phyloP scores from a whole-genome alignment of 1,140 invertebrate genomes.

The Drosophila simulans region DNA sequence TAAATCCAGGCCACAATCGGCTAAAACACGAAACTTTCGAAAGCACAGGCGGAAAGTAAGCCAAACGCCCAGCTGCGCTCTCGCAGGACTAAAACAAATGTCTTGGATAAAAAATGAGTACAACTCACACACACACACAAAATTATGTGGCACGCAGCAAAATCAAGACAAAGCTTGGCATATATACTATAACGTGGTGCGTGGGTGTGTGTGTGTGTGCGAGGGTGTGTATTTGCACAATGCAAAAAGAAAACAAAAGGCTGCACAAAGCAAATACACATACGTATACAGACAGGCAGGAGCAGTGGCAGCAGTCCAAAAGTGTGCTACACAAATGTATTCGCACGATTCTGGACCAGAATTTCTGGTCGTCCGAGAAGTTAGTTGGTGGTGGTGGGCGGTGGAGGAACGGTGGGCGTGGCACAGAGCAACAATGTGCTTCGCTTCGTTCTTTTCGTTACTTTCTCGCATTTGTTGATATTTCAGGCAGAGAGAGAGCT shows the following conservation, averaged over 20 bases:
- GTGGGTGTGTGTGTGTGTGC: not conserved
- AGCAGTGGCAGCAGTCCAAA: conserved; percentile 47
- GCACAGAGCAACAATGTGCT: not conserved
- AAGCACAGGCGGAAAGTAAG: conserved; percentile 18
- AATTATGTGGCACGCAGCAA: conserved; percentile 60
- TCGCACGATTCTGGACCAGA: conserved; percentile 12
- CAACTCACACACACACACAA: not conserved
- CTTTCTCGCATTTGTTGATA: conserved; percentile 48
- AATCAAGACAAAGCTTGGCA: conserved; percentile 72
- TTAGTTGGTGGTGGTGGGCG: not conserved
- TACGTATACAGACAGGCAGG: conserved; percentile 10
- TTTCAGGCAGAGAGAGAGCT: conserved; percentile 32
- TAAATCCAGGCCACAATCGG: not conserved
- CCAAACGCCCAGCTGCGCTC: conserved; percentile 21
- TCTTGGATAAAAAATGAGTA: conserved; percentile 15
- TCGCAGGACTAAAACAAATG: conserved; percentile 6
- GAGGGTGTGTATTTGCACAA: conserved; percentile 55
- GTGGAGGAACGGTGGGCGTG: not conserved
- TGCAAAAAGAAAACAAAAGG: conserved; percentile 73
- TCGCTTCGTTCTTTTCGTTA: conserved; percentile 40
- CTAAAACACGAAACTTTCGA: conserved; percentile 6
- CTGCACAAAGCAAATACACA: conserved; percentile 56
- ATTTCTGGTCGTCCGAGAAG: not conserved
- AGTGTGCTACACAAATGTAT: conserved; percentile 69
- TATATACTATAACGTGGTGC: conserved; percentile 39